Percentiles rank a stretch among this genome's conserved stretches.
Conservation (phyloP, 1,140 invertebrate species). For the Theocolax elegans region DNA sequence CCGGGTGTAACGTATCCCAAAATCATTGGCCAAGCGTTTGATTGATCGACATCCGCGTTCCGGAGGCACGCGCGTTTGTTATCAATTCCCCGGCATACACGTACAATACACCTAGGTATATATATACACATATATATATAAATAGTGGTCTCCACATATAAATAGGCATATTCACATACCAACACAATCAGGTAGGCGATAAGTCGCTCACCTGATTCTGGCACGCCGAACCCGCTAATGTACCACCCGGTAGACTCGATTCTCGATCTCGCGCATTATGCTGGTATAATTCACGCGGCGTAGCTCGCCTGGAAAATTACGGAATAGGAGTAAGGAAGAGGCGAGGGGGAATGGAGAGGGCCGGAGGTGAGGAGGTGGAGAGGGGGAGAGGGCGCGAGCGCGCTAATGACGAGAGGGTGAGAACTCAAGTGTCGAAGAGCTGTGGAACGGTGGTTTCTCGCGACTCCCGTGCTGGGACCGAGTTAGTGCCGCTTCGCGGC, state of each 20-base stretch:
- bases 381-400: background rate
- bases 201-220: background rate
- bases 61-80: too few relatives aligned
- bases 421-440: background rate
- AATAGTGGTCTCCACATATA: too few relatives aligned
- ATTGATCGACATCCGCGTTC: background rate
- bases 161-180: too few relatives aligned
- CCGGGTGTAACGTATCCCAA: too few relatives aligned
- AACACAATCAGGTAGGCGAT: too few relatives aligned
- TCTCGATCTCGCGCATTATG: too few relatives aligned
- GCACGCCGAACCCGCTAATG: background rate
- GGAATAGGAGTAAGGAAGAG: background rate
- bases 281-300: conserved; percentile 11
- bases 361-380: background rate
- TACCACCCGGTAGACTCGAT: too few relatives aligned
- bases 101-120: too few relatives aligned
- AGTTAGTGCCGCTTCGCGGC: conserved; percentile 30
- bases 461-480: background rate
- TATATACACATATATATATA: too few relatives aligned
- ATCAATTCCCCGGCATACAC: too few relatives aligned
- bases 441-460: background rate
- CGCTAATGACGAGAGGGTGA: background rate
- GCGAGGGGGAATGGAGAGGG: too few relatives aligned
- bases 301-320: conserved; percentile 11
- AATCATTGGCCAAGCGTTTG: background rate